A percentile compares a stretch with the other conserved stretches of the same genome.
Conservation (phyloP, 2,888 invertebrate genomes). For the Monochamus alternatus region DNA sequence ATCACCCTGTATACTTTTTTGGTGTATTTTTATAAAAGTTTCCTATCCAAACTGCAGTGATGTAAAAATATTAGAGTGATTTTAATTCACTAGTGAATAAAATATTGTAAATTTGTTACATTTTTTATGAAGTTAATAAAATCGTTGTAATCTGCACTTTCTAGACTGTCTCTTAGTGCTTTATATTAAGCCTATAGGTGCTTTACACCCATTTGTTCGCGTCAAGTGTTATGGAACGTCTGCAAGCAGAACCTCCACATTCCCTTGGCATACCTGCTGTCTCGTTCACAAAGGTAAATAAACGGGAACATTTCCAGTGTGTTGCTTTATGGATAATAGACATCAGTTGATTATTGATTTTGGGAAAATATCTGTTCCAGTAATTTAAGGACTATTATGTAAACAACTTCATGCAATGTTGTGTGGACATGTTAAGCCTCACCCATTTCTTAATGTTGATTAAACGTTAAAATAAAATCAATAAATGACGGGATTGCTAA, state of each 20-base stretch:
- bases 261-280: constrained; percentile 2
- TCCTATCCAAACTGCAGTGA: too few relatives aligned
- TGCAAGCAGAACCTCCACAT: background rate
- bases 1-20: too few relatives aligned
- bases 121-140: too few relatives aligned
- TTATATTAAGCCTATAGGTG: constrained; percentile 2
- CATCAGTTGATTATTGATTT: constrained; percentile 6
- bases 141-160: background rate
- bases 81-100: too few relatives aligned
- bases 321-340: constrained; percentile 3
- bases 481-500: background rate
- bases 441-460: background rate
- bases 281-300: background rate
- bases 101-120: too few relatives aligned
- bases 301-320: background rate
- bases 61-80: too few relatives aligned
- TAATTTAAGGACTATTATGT: constrained; percentile 11
- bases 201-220: constrained; percentile 3
- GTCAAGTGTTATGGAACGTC: constrained; percentile 1
- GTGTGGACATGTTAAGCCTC: background rate
- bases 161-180: background rate
- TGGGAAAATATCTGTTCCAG: background rate
- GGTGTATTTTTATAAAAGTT: too few relatives aligned
- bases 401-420: constrained; percentile 7
- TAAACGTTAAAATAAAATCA: background rate